Base-by-base conservation (phyloP, 2,113 vertebrate genomes). In the Dicentrarchus labrax region DNA sequence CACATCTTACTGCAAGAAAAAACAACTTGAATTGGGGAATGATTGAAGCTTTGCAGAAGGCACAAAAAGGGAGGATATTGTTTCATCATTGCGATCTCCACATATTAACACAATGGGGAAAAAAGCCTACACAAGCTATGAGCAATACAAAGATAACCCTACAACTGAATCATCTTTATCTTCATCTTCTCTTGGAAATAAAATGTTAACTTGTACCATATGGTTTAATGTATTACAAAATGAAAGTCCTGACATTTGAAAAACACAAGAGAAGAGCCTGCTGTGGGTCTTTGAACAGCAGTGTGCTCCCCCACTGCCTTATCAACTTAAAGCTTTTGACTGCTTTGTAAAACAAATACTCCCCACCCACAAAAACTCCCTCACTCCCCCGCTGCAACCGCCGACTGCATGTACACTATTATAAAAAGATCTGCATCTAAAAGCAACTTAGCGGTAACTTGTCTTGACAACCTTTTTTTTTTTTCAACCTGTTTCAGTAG, bases 271-370 rank as follows among this genome's bases (percentile, higher is more conserved):
- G n/a, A 48, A 41, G 8, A 21, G n/a, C 48, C 9, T 81, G 48
- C 38, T 64, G 71, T 48, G 12, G n/a, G 19, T 2, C 2, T 72
- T 11, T 51, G 36, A 50, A n/a, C 2, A 21, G 36, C 39, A n/a
- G 8, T 0, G 8, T 0, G 30, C 69, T 72, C 61, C 22, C 53
- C 13, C 72, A 17, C 36, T 4, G 48, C 24, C 70, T 83, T 81
- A 85, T 89, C 85, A 69, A 17, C 69, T 2, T 0, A 16, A 48
- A 56, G 57, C 75, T 30, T 76, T 77, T 12, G 19, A 83, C 51
- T 30, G 62, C 75, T 84, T 80, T 77, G 24, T 62, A 59, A 85
- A 86, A 71, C 19, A 78, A 82, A 65, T 57, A 64, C 61, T 61
- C 57, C 59, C 48, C 54, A 36, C 57, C 53, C 69, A 78, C 65